Evolutionary conservation across 2,888 invertebrate genomes (phyloP).

Genomic region (Allacma fusca): DNA sequence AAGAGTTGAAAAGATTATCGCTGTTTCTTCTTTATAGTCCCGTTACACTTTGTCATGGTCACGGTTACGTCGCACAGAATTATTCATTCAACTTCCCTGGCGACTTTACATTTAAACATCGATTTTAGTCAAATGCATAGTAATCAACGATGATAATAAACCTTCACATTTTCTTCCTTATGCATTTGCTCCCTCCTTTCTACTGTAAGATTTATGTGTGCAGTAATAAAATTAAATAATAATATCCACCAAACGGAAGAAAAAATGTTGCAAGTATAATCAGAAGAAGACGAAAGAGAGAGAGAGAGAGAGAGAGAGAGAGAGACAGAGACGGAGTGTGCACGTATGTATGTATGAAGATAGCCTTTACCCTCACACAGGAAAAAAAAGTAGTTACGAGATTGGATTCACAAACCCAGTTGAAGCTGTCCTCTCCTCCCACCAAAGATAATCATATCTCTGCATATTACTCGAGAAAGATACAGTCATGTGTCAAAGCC

Average conservation of each 20-base stretch:
- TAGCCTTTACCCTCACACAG: not conserved
- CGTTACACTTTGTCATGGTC: constrained; percentile 35
- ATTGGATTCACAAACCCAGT: not conserved
- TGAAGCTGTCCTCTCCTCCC: too few species aligned
- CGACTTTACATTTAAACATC: constrained; percentile 12
- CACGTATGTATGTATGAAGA: not conserved
- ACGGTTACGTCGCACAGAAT: constrained; percentile 30
- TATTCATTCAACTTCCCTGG: constrained; percentile 1
- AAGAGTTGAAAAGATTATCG: not conserved
- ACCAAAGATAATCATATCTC: too few species aligned
- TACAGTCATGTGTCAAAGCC: too few species aligned
- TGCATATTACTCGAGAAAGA: too few species aligned
- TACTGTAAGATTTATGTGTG: too few species aligned
- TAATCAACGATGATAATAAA: not conserved
- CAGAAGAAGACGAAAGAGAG: not conserved
- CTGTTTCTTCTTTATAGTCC: not conserved
- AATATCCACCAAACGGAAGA: too few species aligned
- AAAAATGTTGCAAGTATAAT: not conserved
- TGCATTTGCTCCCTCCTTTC: too few species aligned
- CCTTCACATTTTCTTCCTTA: constrained; percentile 1
- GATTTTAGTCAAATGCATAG: constrained; percentile 15
- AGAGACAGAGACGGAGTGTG: not conserved
- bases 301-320: not conserved
- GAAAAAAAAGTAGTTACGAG: not conserved
- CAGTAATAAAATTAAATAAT: too few species aligned